Conservation (phyloP, 1,140 invertebrate genomes). For the Lycorma delicatula region DNA sequence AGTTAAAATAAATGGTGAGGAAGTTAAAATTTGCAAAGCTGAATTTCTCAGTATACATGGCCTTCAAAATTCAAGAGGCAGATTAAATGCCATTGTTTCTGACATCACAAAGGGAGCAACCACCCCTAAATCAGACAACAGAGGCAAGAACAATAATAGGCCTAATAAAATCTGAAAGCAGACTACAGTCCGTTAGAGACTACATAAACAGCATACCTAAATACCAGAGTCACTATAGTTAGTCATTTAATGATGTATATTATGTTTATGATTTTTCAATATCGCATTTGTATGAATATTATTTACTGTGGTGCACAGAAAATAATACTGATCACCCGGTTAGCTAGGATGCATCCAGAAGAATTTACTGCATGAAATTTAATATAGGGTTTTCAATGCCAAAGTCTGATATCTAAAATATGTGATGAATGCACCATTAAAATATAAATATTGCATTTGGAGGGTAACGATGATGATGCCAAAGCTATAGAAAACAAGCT, state of each 20-base stretch:
- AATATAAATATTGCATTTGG: slow-evolving; percentile 1
- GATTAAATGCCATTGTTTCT: no score
- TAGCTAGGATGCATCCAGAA: slow-evolving; percentile 9
- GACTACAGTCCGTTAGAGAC: neutral
- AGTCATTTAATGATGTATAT: slow-evolving; percentile 4
- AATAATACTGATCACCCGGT: neutral
- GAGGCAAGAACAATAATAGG: no score
- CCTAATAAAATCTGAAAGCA: no score
- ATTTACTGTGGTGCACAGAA: neutral
- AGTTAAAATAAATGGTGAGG: no score
- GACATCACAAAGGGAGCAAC: no score
- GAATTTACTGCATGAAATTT: slow-evolving; percentile 10
- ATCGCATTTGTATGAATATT: neutral
- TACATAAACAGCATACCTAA: neutral
- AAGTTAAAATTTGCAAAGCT: no score
- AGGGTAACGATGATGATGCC: slow-evolving; percentile 1
- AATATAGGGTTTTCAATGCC: slow-evolving; percentile 18
- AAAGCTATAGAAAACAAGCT: neutral
- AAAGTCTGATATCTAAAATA: slow-evolving; percentile 15
- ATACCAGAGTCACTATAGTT: neutral
- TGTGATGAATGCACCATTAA: slow-evolving; percentile 12
- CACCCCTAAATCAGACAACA: no score
- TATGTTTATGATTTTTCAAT: slow-evolving; percentile 12
- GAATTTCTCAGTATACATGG: no score
- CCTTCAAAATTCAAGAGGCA: no score